Evolutionary conservation across 1,140 invertebrate genomes (phyloP), one percentile per base, ranked within the genome.

Genomic region (Rhagoletis pomonella): DNA sequence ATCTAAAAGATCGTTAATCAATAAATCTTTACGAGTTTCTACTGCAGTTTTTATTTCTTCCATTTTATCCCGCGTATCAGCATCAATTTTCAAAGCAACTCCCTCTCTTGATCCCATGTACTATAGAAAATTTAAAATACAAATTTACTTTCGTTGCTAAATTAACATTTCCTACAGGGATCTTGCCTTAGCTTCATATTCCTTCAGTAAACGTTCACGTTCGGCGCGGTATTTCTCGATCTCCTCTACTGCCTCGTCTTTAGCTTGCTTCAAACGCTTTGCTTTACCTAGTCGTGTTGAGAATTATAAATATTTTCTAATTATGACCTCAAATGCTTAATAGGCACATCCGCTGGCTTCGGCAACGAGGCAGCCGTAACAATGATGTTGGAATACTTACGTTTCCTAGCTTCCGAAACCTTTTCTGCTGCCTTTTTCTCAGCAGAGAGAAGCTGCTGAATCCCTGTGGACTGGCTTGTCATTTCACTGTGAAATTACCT

Each of bases 341-440:
- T 55, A 81, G 29, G 73, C n/a, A 81, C 50, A 81, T 81, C 73
- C 73, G 73, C 47, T 55, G 17, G 47, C 19, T 44, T 55, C 5
- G 44, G 73, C 73, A 55, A 17, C 73, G 9, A 50, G 44, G 44
- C 44, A 47, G 42, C 67, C 3, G 10, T 1, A 47, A 50, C 2
- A 62, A n/a, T 39, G 29, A 6, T 39, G 7, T 69, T 47, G n/a
- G 12, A 9, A 19, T 81, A 96, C 97, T 96, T 95, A 98, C 98
- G 96, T 96, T 99, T 99, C 92, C 98, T 96, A n/a, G 98, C 98
- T 93, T 99, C 98, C 12, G 97, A 95, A 47, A 99, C 98, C 95
- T 99, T 99, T 93, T 99, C 99, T 14, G 98, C 98, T 44, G 99
- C 98, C 89, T 97, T 95, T 93, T 99, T 99, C 94, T 99, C 99